Base-by-base conservation (phyloP, 2,888 invertebrate species). In the Stenoptilia bipunctidactyla region DNA sequence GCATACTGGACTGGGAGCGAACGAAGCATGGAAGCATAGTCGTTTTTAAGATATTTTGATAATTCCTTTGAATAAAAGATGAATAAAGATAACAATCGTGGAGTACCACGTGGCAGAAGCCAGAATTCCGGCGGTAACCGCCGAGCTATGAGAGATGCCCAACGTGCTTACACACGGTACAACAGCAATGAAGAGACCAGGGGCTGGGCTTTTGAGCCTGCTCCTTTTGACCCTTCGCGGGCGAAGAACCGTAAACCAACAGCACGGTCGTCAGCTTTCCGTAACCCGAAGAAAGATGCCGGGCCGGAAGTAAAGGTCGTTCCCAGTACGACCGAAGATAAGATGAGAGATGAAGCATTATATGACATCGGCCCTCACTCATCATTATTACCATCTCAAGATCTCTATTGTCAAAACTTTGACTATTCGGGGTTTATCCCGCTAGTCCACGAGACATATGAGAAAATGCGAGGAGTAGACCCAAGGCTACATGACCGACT, bases 41-140 rank as follows among this genome's bases (percentile, higher is more conserved):
- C 27, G 27, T 25, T 25, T 25, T 25, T 25, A 25, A 25, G 27
- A 25, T 9, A 25, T 25, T 25, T n/a, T n/a, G n/a, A n/a, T 25
- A 9, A 25, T 25, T 8, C 27, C 27, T 25, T 8, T 20, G 8
- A 30, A 4, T 9, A 9, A 25, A n/a, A 30, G 30, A 30, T 30
- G 30, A 20, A 8, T 20, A 5, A 5, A 3, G 10, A 30, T 12
- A 4, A 35, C 2, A 13, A 35, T 14, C 35, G 35, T 10, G 35
- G 35, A 35, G 13, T 4, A 6, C 9, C 35, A 10, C 35, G 35
- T 14, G 35, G 35, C 35, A 35, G 35, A 35, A 35, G 35, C 35
- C 35, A 35, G 12, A 15, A 15, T 35, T 35, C 35, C 35, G 35
- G 35, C 13, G 35, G 35, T 35, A 35, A 35, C 35, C 35, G 35